Conservation (phyloP, 92 coral and sea anemone genomes). For the Blastomussa wellsi region DNA sequence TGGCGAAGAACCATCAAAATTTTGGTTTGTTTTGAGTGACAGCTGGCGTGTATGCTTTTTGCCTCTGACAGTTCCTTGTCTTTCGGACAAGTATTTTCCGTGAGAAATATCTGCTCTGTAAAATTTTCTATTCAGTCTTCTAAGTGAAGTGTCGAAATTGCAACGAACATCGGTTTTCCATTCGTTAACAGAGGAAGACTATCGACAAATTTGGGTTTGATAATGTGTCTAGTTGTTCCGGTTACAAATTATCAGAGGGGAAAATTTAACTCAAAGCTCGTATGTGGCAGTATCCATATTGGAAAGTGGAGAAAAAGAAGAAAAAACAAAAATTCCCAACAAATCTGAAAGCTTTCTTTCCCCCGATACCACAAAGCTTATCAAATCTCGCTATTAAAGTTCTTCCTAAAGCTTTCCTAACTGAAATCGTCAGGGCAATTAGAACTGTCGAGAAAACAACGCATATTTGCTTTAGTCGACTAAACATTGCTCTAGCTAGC, state of each 20-base stretch:
- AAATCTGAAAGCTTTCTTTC: background rate
- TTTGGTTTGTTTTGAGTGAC: background rate
- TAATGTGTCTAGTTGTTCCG: background rate
- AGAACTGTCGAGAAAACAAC: too few species aligned
- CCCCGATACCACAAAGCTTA: too few species aligned
- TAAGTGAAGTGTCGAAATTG: background rate
- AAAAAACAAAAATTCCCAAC: background rate
- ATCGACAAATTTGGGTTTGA: background rate
- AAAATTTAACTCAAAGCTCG: background rate
- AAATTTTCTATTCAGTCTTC: background rate
- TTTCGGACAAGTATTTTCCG: conserved; percentile 1
- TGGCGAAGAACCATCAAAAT: background rate
- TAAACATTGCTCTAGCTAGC: too few species aligned
- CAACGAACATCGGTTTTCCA: background rate
- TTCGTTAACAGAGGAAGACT: background rate
- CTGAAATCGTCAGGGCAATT: too few species aligned
- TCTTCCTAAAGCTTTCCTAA: background rate
- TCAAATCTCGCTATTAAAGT: too few species aligned
- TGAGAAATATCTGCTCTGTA: background rate
- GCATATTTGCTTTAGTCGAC: too few species aligned
- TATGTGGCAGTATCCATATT: background rate
- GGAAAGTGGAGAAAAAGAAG: background rate
- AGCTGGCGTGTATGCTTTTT: background rate
- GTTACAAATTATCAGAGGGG: background rate
- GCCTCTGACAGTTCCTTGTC: background rate